phyloP scores from a whole-genome alignment of 92 coral and sea anemone genomes.

The Epizoanthus rinbou region DNA sequence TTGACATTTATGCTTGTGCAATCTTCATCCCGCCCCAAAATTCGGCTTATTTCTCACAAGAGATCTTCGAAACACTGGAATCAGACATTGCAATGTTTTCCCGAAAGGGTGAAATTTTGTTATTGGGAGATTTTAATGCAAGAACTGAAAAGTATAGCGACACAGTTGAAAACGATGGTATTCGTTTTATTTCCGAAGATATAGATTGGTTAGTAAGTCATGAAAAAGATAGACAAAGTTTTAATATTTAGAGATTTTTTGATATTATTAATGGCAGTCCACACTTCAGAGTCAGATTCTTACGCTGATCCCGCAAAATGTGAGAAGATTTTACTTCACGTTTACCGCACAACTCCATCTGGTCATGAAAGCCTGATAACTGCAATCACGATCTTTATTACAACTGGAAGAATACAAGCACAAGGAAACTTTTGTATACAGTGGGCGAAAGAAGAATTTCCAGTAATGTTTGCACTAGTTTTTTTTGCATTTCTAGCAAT shows the following conservation, averaged over 20 bases:
- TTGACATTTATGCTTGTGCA: conserved; percentile 13
- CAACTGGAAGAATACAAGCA: conserved; percentile 11
- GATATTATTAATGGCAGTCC: conserved; percentile 15
- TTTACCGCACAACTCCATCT: conserved; percentile 32
- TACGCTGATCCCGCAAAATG: conserved; percentile 7
- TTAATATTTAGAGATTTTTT: background rate
- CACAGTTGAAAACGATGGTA: no score
- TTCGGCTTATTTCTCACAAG: conserved; percentile 1
- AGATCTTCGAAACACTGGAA: no score
- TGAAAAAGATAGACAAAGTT: no score
- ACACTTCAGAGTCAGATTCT: conserved; percentile 16
- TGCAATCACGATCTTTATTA: conserved; percentile 1
- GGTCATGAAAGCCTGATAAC: background rate
- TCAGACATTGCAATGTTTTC: no score
- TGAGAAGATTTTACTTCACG: conserved; percentile 21
- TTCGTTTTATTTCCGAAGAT: no score
- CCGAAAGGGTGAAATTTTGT: no score
- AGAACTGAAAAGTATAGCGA: no score
- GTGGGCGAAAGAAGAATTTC: background rate
- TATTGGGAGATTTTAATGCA: no score
- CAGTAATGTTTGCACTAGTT: no score
- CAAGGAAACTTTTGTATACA: conserved; percentile 16
- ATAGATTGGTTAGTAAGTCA: no score
- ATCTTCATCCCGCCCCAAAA: conserved; percentile 1
- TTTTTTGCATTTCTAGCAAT: no score